Evolutionary conservation across 2,797 vertebrate species (phyloP).

Genomic region (Crenichthys baileyi): DNA sequence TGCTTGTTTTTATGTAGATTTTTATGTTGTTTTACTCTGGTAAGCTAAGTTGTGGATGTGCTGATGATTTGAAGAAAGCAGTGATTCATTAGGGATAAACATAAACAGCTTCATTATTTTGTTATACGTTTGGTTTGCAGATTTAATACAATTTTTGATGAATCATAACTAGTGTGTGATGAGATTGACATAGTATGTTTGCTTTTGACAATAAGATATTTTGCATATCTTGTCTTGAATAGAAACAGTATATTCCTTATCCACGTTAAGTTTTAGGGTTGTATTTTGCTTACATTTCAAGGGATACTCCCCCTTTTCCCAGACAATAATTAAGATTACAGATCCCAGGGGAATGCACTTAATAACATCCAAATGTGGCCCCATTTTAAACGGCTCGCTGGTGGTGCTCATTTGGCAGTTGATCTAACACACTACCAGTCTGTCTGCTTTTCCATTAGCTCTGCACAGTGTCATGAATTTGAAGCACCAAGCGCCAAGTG

Average conservation of each 20-base stretch:
- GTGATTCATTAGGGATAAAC: background rate
- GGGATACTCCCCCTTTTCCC: background rate
- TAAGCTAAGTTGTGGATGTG: background rate
- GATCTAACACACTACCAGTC: conserved; percentile 6
- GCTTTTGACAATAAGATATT: background rate
- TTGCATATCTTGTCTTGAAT: background rate
- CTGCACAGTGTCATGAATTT: conserved; percentile 25
- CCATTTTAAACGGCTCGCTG: conserved; percentile 22
- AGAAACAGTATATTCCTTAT: background rate
- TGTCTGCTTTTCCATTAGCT: conserved; percentile 35
- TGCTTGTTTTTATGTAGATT: background rate
- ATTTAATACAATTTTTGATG: background rate
- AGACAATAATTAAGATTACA: conserved; percentile 16
- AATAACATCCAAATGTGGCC: conserved; percentile 21
- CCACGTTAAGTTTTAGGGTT: background rate
- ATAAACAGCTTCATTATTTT: background rate
- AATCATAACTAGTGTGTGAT: background rate
- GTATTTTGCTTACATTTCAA: background rate
- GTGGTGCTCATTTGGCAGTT: conserved; percentile 17
- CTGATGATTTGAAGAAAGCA: background rate
- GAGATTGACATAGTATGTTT: background rate
- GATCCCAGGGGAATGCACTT: conserved; percentile 4
- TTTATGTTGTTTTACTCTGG: background rate
- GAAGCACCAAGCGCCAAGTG: conserved; percentile 22
- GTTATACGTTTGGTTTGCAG: background rate